Conservation (phyloP, 1,140 invertebrate genomes). For the Belonocnema kinseyi region DNA sequence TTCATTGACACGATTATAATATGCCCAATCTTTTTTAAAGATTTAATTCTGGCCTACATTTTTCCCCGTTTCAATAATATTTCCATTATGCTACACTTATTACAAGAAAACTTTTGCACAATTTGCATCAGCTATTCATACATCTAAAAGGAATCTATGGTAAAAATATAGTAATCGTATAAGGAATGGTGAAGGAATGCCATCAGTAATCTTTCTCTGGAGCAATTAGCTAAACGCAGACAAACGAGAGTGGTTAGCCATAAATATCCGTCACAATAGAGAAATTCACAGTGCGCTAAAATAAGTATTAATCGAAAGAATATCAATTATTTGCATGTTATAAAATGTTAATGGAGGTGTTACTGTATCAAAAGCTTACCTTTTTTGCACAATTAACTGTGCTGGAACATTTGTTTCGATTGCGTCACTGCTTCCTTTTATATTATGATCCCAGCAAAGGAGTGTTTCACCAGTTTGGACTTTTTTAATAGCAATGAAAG, state of each 20-base stretch:
- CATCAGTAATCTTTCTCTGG: constrained; percentile 15
- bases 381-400: not conserved
- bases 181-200: not conserved
- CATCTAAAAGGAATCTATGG: not conserved
- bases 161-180: not conserved
- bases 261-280: constrained; percentile 8
- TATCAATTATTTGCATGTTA: constrained; percentile 5
- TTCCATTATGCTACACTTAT: too few species aligned
- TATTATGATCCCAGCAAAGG: too few species aligned
- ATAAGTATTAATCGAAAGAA: constrained; percentile 13
- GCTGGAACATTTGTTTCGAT: not conserved
- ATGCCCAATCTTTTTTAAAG: too few species aligned
- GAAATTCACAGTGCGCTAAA: not conserved
- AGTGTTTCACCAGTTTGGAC: too few species aligned
- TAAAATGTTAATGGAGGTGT: not conserved
- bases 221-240: constrained; percentile 26
- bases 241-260: constrained; percentile 15
- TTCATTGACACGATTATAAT: too few species aligned
- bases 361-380: not conserved
- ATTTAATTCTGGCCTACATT: too few species aligned
- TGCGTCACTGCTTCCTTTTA: too few species aligned
- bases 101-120: not conserved
- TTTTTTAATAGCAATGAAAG: too few species aligned
- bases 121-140: not conserved
- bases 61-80: too few species aligned